Base-by-base conservation (phyloP, 1,140 invertebrate species). In the Drosophila murphyi region DNA sequence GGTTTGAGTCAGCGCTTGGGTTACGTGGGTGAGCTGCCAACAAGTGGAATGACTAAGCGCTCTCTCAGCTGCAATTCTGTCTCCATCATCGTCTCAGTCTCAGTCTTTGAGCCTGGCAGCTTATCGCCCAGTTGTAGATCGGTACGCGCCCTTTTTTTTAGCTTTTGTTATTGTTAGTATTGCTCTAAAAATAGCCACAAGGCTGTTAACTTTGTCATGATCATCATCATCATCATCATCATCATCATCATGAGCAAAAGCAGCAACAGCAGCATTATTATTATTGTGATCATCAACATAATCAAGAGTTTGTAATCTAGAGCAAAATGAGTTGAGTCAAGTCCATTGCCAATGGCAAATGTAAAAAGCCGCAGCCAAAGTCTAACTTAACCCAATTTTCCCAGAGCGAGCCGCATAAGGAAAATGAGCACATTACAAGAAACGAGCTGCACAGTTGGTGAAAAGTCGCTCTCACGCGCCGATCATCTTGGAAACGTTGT, bases 41-140 rank as follows among this genome's bases (percentile, higher is more conserved):
- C 83, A 88, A 88, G 85, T 89, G 85, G 86, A 85, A 78, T 88
- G 85, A 88, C 85, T 88, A 88, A 88, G 85, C 85, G 85, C 55
- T 83, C 80, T 73, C 41, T 47, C 50, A 20, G 64, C n/a, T n/a
- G 10, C 10, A n/a, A n/a, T 43, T 31, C 8, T 37, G 6, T 20
- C 37, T 50, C 43, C 20, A 20, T 20, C 20, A 31, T 8, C 8
- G 41, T 28, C 37, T 69, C 39, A 35, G n/a, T 34, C n/a, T 31
- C 32, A 10, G 64, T 6, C 28, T 41, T 2, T 7, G 10, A 10
- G 37, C 34, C 56, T 52, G 43, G 34, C 60, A 54, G 74, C 72
- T 80, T 83, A 88, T 88, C 83, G 80, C 43, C 37, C 47, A 45
- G 68, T 68, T 71, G 67, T 63, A 71, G 72, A 88, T 88, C 80